phyloP scores from a whole-genome alignment of 2,113 vertebrate species.

The Rhinopomastus cyanomelas region DNA sequence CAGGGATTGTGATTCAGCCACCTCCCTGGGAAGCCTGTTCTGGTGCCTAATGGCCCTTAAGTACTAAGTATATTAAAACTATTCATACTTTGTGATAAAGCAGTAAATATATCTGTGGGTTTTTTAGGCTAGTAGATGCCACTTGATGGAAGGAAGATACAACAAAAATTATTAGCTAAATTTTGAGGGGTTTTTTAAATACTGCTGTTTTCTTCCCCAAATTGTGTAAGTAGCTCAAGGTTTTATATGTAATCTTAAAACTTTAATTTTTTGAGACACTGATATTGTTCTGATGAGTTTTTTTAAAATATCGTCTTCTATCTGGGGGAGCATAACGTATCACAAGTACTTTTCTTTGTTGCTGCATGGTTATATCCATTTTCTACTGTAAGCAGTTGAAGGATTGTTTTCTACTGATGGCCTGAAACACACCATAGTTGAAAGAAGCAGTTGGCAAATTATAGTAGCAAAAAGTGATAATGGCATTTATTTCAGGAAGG shows the following conservation, averaged over 20 bases:
- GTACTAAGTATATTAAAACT: background rate
- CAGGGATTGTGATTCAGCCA: no score
- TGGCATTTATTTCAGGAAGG: constrained; percentile 75
- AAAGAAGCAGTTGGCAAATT: background rate
- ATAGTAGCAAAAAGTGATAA: background rate
- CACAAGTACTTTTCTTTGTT: background rate
- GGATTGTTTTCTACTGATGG: background rate
- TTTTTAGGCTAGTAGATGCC: background rate
- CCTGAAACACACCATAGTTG: background rate
- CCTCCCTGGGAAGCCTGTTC: no score
- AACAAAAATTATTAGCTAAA: background rate
- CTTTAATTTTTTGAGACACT: background rate
- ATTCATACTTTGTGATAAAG: background rate
- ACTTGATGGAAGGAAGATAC: background rate
- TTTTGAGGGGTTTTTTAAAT: background rate
- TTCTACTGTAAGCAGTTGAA: background rate
- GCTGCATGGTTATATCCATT: background rate
- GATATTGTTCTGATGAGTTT: background rate
- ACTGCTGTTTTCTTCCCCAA: background rate
- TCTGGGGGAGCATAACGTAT: background rate
- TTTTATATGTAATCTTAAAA: background rate
- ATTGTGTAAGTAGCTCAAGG: background rate
- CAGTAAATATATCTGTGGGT: background rate
- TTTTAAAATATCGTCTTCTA: background rate
- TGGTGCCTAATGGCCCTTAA: no score